Base-by-base conservation (phyloP, 2,888 invertebrate genomes). In the Drosophila emarginata region DNA sequence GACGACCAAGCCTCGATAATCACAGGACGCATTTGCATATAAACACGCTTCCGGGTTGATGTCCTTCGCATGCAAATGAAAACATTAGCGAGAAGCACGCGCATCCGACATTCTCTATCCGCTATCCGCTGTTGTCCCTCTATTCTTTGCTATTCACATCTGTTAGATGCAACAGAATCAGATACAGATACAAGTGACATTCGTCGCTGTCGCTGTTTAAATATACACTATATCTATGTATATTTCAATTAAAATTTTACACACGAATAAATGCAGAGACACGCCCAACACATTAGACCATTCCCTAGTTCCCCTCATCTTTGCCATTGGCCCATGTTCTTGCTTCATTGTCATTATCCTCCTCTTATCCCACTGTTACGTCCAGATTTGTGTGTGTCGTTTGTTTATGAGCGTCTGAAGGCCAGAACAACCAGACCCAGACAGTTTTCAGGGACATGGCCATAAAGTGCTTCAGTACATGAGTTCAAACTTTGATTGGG, bases 171-270 rank as follows among this genome's bases (percentile, higher is more conserved):
- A 71, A 64, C 64, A 57, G 37, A 39, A 14, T 37, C 45, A 64
- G 66, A 51, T 67, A 18, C 59, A 64, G 72, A 61, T 69, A 76
- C 77, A 72, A 66, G 67, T 76, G 84, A 71, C 80, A 74, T 64
- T 77, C 64, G 71, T 72, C 64, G 70, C 53, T 7, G 52, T 36
- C 9, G 60, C n/a, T 60, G 54, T 18, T 36, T n/a, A 60, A 37
- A 56, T 50, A 65, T 73, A 57, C 70, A 50, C 52, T 76, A 86
- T 74, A 79, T 45, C 45, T 21, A 45, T 45, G 45, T 85, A 85
- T 84, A 85, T 87, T 87, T 87, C 85, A 85, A 85, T 85, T 85
- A 85, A 87, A 85, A 84, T 85, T 87, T 72, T 81, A 80, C 79
- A 80, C 85, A 87, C 82, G 85, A 81, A 87, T 79, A 80, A 85